phyloP scores from a whole-genome alignment of 1,140 invertebrate species.

The Drosophila willistoni region DNA sequence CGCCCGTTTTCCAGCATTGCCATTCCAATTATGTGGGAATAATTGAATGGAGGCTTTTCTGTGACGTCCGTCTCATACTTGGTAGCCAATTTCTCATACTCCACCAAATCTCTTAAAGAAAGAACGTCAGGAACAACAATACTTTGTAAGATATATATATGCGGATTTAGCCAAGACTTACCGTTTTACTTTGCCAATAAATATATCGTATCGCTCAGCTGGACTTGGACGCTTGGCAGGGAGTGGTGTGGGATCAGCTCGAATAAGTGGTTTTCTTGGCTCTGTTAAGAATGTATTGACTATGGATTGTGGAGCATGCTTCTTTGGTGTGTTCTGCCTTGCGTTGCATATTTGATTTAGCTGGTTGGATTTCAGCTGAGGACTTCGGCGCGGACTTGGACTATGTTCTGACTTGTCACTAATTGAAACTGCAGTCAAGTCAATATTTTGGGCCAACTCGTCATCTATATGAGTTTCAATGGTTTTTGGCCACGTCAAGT shows the following conservation, averaged over 20 bases:
- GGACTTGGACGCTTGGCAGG: conserved; percentile 56
- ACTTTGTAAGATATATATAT: too few species aligned
- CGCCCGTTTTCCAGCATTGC: conserved; percentile 77
- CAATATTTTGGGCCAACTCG: not conserved
- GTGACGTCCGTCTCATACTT: conserved; percentile 68
- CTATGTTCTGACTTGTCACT: not conserved
- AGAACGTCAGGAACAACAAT: not conserved
- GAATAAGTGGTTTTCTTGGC: conserved; percentile 1
- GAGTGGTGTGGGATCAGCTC: not conserved
- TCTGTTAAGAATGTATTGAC: not conserved
- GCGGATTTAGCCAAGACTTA: conserved; percentile 9
- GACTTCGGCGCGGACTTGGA: not conserved
- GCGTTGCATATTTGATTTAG: not conserved
- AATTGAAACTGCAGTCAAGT: not conserved
- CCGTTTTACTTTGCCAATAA: conserved; percentile 72
- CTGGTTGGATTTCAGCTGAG: not conserved
- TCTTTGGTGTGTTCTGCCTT: not conserved
- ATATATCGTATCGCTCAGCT: conserved; percentile 69
- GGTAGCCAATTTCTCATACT: conserved; percentile 63
- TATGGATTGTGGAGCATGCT: conserved; percentile 10
- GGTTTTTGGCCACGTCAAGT: conserved; percentile 61
- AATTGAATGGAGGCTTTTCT: conserved; percentile 80
- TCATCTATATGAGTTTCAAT: conserved; percentile 42
- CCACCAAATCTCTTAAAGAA: conserved; percentile 54
- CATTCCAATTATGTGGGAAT: conserved; percentile 82